Conservation (phyloP, 2,797 vertebrate species). For the Cynodonichthys magdalenae region DNA sequence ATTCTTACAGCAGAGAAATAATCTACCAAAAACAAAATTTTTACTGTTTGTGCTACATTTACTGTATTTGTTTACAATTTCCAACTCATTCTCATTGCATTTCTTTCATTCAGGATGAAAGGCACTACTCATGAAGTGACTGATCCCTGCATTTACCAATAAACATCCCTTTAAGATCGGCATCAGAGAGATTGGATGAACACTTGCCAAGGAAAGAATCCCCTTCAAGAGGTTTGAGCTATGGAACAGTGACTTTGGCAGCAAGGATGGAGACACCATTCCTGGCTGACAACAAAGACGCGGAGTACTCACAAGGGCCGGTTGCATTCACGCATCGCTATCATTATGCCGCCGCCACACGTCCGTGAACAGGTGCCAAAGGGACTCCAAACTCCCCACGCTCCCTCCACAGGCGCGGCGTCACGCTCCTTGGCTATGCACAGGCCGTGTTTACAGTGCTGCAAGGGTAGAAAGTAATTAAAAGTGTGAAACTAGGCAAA, state of each 20-base stretch:
- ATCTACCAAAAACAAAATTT: not conserved
- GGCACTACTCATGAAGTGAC: not conserved
- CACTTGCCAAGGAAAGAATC: constrained; percentile 63
- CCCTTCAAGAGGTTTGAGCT: constrained; percentile 55
- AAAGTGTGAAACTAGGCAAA: too few species aligned
- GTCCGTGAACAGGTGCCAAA: constrained; percentile 95
- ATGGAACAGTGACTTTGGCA: constrained; percentile 69
- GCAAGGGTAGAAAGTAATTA: constrained; percentile 29
- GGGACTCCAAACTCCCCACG: constrained; percentile 97
- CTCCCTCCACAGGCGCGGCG: constrained; percentile 83
- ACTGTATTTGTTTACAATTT: constrained; percentile 2
- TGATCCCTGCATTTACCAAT: constrained; percentile 26
- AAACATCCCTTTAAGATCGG: constrained; percentile 31
- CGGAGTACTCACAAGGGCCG: constrained; percentile 90
- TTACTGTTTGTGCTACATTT: not conserved
- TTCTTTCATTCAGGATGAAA: constrained; percentile 33
- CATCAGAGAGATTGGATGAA: constrained; percentile 40
- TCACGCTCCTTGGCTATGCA: constrained; percentile 92
- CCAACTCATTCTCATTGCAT: constrained; percentile 1
- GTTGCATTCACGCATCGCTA: constrained; percentile 93
- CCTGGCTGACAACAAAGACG: constrained; percentile 69
- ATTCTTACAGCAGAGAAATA: too few species aligned
- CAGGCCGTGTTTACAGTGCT: constrained; percentile 96
- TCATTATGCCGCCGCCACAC: constrained; percentile 96
- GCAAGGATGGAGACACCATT: constrained; percentile 57